Base-by-base conservation (phyloP, 2,797 vertebrate species). In the Manis javanica region DNA sequence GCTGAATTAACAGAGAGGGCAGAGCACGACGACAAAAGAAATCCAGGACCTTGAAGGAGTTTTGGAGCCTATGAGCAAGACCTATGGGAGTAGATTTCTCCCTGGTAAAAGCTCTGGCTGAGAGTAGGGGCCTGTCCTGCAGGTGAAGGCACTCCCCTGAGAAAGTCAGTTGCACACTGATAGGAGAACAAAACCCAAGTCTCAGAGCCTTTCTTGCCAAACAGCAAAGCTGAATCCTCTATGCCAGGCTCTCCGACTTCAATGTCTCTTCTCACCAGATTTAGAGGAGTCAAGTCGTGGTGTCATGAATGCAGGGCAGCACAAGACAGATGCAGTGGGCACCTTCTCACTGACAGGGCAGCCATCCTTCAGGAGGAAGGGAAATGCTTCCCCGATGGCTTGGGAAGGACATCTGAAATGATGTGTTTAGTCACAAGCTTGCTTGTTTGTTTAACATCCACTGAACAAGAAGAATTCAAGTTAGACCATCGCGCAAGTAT, bases 41-140 rank as follows among this genome's bases (percentile, higher is more conserved):
- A 37, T 39, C 3, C 0, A 23, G 51, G 51, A 53, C 42, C 18
- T 11, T 7, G 7, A 63, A 75, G 24, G 13, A 4, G 19, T 75
- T n/a, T 88, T 49, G 51, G 72, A 83, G 5, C 15, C 55, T 6
- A 1, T 11, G 1, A 72, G 12, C 10, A 59, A 78, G 37, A 11
- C 2, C 1, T 34, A 2, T 34, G 34, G 2, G 23, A 55, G 3
- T 3, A 51, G 26, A 26, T 15, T 72, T 89, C 64, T 64, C 46
- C 23, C n/a, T 69, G 6, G 10, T 14, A 18, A 26, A 46, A 46
- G 46, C 63, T 86, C 16, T 57, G 51, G 34, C 46, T 51, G 7
- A 71, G 13, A 0, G 0, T 8, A 34, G 4, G 4, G 8, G 0
- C 5, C 9, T 49, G 3, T 16, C 16, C 7, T 18, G 5, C 4